Conservation (phyloP, 2,797 vertebrate species). For the Pseudomugil tenellus region DNA sequence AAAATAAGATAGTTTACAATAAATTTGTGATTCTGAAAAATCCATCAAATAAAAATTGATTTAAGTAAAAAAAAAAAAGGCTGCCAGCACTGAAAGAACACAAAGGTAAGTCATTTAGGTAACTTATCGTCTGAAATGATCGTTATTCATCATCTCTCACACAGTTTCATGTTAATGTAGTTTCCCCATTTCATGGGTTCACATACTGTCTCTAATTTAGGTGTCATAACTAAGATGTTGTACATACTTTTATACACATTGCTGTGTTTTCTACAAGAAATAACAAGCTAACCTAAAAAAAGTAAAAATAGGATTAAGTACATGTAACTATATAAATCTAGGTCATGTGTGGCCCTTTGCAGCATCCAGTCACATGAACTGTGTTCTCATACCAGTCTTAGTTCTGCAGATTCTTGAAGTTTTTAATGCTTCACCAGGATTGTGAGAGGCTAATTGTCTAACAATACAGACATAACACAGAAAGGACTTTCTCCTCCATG, state of each 20-base stretch:
- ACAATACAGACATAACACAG: slow-evolving; percentile 37
- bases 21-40: neutral
- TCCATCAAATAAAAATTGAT: neutral
- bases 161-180: neutral
- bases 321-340: slow-evolving; percentile 67
- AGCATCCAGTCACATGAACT: slow-evolving; percentile 27
- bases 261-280: slow-evolving; percentile 47
- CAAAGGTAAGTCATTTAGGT: neutral
- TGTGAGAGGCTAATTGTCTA: slow-evolving; percentile 13
- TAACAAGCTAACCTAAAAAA: slow-evolving; percentile 15
- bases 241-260: slow-evolving; percentile 70
- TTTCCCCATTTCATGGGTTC: slow-evolving; percentile 49
- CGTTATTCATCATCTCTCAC: neutral
- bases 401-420: slow-evolving; percentile 28
- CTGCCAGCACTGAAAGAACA: neutral
- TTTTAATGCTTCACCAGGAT: slow-evolving; percentile 32
- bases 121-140: neutral
- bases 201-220: slow-evolving; percentile 52
- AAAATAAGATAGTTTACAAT: neutral
- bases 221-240: slow-evolving; percentile 51
- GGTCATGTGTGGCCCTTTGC: slow-evolving; percentile 44
- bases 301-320: slow-evolving; percentile 60
- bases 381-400: slow-evolving; percentile 22
- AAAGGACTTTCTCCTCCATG: slow-evolving; percentile 25
- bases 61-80: neutral